Base-by-base conservation (phyloP, 2,888 invertebrate species). In the Stenoptilia bipunctidactyla region DNA sequence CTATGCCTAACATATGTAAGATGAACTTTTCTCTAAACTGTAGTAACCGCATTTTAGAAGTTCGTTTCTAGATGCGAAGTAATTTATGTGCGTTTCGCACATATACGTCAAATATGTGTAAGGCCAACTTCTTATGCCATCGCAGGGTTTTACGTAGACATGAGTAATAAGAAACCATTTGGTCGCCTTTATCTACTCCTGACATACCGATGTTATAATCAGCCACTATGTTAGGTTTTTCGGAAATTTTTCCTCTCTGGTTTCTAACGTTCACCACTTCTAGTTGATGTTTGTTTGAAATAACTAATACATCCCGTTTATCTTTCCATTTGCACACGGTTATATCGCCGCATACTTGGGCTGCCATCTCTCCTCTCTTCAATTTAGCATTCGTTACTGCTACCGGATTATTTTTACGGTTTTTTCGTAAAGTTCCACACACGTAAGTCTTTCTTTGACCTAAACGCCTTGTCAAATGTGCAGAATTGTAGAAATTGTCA, bases 381-480 rank as follows among this genome's bases (percentile, higher is more conserved):
- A 57, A 43, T 45, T 60, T 55, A 25, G 46, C 46, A 37, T 46
- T 42, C n/a, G 47, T 42, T 33, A 62, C 53, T 34, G 47, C 41
- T 37, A 46, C 41, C 37, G 55, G 57, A 42, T 53, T 51, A 39
- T 48, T 44, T 43, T 46, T 43, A 37, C 52, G 45, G 39, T 57
- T 55, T 46, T 46, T 47, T 38, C 52, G 44, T 12, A 61, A 43
- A 36, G 55, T 60, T 36, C 56, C 55, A 43, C 46, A 45, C 9
- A 38, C 38, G 37, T 53, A 33, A 42, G 56, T 43, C 33, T 51
- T 45, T 36, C 51, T 43, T 36, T 49, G 13, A 52, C 55, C 42
- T 27, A 50, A 47, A 14, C 55, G 38, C 48, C 51, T 54, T 36
- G 51, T 51, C n/a, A n/a, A n/a, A n/a, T n/a, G n/a, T n/a, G n/a